Conservation (phyloP, 1,140 invertebrate genomes). For the Aphelinus atriplicis region DNA sequence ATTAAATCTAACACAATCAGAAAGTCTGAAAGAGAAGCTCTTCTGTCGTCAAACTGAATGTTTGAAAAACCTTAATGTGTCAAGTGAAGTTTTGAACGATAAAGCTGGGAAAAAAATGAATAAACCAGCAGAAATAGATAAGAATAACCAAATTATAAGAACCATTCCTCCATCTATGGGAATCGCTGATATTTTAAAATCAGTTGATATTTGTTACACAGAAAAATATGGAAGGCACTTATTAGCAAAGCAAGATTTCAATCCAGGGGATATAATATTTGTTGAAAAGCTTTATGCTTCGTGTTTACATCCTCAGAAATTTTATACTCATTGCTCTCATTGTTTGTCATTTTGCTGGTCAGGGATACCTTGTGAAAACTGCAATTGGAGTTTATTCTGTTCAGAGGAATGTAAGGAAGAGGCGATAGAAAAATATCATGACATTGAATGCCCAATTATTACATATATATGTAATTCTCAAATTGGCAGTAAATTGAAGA, state of each 20-base stretch:
- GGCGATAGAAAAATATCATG: conserved; percentile 74
- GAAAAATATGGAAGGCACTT: conserved; percentile 71
- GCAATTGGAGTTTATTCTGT: conserved; percentile 76
- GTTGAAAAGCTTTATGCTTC: conserved; percentile 80
- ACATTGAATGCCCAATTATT: conserved; percentile 79
- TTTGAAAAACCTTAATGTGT: no score
- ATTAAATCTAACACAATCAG: no score
- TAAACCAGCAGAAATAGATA: no score
- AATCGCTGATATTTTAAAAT: no score
- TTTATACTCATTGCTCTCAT: conserved; percentile 75
- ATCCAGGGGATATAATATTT: conserved; percentile 78
- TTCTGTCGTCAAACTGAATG: no score
- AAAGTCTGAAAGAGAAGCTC: no score
- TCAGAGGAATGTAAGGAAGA: conserved; percentile 71
- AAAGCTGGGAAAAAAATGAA: no score
- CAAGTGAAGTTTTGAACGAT: no score
- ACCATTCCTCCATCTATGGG: no score
- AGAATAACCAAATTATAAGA: no score
- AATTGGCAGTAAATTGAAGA: neutral
- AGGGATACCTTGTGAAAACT: conserved; percentile 72
- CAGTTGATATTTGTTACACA: conserved; percentile 46
- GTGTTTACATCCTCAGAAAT: conserved; percentile 70
- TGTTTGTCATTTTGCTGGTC: conserved; percentile 73
- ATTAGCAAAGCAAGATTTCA: conserved; percentile 71
- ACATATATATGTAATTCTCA: conserved; percentile 49